Evolutionary conservation across 2,888 invertebrate species (phyloP).

Genomic region (Hedychridium roseum): DNA sequence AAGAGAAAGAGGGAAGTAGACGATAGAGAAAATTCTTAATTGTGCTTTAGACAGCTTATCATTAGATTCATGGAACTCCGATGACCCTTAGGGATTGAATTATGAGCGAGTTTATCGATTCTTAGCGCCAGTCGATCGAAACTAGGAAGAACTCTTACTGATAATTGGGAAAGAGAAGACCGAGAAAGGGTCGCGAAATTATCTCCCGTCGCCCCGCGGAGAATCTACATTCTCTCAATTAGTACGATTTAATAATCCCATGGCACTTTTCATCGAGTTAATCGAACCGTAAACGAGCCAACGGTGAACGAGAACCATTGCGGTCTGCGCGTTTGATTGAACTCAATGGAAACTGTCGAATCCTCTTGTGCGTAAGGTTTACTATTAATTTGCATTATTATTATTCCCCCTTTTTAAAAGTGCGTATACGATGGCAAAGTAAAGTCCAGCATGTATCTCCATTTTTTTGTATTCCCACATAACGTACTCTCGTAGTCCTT

Average conservation of each 20-base stretch:
- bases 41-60: too few species aligned
- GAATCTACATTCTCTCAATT: slow-evolving; percentile 28
- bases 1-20: too few species aligned
- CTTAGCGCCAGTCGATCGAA: too few species aligned
- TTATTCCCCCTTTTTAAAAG: slow-evolving; percentile 32
- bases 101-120: too few species aligned
- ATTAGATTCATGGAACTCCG: too few species aligned
- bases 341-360: slow-evolving; percentile 61
- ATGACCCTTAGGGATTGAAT: too few species aligned
- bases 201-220: slow-evolving; percentile 36
- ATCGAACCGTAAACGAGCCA: slow-evolving; percentile 42
- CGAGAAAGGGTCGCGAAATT: slow-evolving; percentile 21
- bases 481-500: slow-evolving; percentile 25
- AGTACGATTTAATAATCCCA: slow-evolving; percentile 18
- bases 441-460: slow-evolving; percentile 29
- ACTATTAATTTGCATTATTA: slow-evolving; percentile 19
- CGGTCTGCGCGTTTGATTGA: slow-evolving; percentile 48
- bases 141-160: too few species aligned
- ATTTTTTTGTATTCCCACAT: too few species aligned
- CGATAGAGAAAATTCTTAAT: too few species aligned
- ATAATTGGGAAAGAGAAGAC: too few species aligned
- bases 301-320: too few species aligned
- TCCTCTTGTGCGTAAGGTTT: slow-evolving; percentile 17
- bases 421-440: slow-evolving; percentile 49
- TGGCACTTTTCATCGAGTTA: slow-evolving; percentile 62